A percentile compares a stretch with the other conserved stretches of the same genome.
Evolutionary conservation across 2,797 vertebrate species (phyloP).

Genomic region (Hylomyscus alleni): DNA sequence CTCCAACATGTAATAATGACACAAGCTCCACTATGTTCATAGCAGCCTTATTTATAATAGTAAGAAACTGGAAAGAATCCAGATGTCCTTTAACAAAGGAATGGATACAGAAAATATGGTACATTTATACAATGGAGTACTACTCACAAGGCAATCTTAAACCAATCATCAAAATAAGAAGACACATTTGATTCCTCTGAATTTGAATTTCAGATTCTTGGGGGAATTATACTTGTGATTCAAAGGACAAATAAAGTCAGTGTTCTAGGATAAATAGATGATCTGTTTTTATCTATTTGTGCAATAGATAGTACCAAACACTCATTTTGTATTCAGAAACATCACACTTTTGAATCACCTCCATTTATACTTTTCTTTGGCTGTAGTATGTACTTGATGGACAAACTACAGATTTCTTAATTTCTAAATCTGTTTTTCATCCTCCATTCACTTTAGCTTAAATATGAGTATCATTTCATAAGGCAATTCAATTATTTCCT

Average conservation of each 20-base stretch:
- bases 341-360: background rate
- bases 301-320: background rate
- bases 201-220: background rate
- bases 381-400: background rate
- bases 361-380: background rate
- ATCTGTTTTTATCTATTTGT: background rate
- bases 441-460: background rate
- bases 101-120: no score
- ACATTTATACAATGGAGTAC: no score
- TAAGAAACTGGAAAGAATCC: no score
- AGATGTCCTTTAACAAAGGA: no score
- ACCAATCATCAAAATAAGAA: background rate
- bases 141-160: background rate
- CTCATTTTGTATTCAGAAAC: background rate
- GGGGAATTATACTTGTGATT: background rate
- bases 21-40: no score
- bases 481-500: background rate
- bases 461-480: background rate
- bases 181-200: background rate
- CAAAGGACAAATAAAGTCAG: background rate
- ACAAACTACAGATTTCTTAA: background rate
- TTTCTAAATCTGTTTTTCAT: background rate
- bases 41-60: no score
- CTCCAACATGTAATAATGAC: no score
- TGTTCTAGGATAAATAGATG: background rate